Percentiles rank a stretch among this genome's conserved stretches.
These are phyloP conservation scores for Heliconius hermathena DNA, from an alignment of 1,140 invertebrate species.

Conservation along the genomic window DNA sequence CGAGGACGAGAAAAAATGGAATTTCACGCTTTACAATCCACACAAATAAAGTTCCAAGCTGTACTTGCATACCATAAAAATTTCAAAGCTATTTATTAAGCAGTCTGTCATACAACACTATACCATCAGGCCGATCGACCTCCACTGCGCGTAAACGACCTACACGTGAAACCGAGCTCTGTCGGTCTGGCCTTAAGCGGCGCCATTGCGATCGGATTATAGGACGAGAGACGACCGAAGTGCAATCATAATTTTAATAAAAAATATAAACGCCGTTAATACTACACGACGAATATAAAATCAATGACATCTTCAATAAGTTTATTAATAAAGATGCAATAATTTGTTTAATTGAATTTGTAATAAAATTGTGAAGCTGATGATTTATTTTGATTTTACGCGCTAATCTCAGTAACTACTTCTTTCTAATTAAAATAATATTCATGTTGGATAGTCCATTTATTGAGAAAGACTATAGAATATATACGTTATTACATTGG, in stretches of 20 bases:
- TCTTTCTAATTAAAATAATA: too few relatives aligned
- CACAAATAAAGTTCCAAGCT: background rate
- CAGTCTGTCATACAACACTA: slow-evolving; percentile 22
- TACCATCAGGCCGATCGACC: slow-evolving; percentile 35
- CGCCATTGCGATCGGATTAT: slow-evolving; percentile 37
- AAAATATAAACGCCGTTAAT: background rate
- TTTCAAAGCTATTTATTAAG: background rate
- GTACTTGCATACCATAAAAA: background rate
- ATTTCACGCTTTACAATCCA: too few relatives aligned
- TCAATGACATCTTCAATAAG: background rate
- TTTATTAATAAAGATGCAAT: background rate
- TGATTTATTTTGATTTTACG: too few relatives aligned
- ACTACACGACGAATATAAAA: background rate
- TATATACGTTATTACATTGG: too few relatives aligned
- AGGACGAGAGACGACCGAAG: slow-evolving; percentile 18
- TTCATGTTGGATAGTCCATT: too few relatives aligned
- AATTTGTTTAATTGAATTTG: too few relatives aligned
- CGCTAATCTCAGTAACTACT: too few relatives aligned
- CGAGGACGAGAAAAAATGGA: too few relatives aligned
- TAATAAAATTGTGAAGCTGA: too few relatives aligned
- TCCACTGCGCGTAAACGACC: slow-evolving; percentile 37
- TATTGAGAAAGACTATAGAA: too few relatives aligned
- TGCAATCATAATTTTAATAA: slow-evolving; percentile 16
- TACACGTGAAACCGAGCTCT: slow-evolving; percentile 43
- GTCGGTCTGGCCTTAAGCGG: slow-evolving; percentile 49